Base-by-base conservation (phyloP, 92 coral and sea anemone species). In the Epizoanthus fatuus region DNA sequence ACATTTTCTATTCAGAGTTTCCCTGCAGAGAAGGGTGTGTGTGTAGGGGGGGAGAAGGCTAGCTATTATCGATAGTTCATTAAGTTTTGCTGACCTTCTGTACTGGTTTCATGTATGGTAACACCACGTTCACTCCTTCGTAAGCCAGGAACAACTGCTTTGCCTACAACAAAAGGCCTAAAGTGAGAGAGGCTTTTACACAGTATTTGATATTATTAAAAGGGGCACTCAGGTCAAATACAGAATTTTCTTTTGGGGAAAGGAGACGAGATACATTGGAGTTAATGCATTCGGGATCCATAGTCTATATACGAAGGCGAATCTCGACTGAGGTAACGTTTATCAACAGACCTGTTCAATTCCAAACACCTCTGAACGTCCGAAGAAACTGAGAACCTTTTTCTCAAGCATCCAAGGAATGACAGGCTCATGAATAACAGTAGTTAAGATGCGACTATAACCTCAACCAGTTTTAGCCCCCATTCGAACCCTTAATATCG, bases 111-210 rank as follows among this genome's bases (percentile, higher is more conserved):
- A 97, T 95, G 90, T 88, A 95, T 0, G 98, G 94, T 63, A 93
- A 56, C 29, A 95, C 87, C 38, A 95, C 98, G 59, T 89, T 86
- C 51, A 92, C 80, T n/a, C 99, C 99, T 74, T 93, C 95, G 86
- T 92, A 92, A n/a, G 93, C 90, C 73, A 97, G 74, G 84, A 97
- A 97, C 52, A 97, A 88, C 81, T 94, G 99, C 83, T 97, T 97
- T 39, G 98, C 94, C 99, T 97, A 85, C 5, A 69, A 60, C 15
- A 51, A 55, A 19, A 72, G 54, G 25, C 29, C 35, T 15, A 75
- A 74, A 52, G 32, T 7, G 47, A 3, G 51, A n/a, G 16, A 13
- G 20, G 9, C 7, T 5, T 11, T 25, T 12, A 12, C 7, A 35
- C 38, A 25, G 12, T 66, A 4, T 67, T 9, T 25, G 6, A 5